These are phyloP conservation scores for Okapia johnstoni DNA, from an alignment of 2,113 vertebrate genomes.

Conservation along the genomic window DNA sequence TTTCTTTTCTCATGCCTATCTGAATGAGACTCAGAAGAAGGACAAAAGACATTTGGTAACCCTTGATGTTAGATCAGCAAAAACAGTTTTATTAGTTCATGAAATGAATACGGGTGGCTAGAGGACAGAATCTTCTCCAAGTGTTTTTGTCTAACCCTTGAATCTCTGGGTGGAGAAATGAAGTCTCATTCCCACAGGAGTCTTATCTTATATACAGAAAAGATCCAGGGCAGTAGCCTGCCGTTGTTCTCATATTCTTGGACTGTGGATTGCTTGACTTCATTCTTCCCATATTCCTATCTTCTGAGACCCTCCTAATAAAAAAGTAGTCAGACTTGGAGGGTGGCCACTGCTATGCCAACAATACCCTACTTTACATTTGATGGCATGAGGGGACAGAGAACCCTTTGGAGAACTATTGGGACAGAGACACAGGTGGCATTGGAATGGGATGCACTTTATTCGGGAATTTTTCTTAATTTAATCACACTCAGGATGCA, in stretches of 20 bases:
- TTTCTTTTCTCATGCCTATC: neutral
- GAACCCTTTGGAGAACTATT: neutral
- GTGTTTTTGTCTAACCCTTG: neutral
- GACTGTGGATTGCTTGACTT: neutral
- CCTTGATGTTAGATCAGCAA: neutral
- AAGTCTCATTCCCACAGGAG: neutral
- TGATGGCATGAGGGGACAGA: neutral
- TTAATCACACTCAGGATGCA: conserved; percentile 25
- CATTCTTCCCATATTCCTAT: neutral
- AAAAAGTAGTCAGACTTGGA: neutral
- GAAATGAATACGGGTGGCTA: neutral
- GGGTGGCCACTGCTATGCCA: neutral
- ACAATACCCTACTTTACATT: neutral
- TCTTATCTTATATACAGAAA: neutral
- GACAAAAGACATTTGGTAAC: neutral
- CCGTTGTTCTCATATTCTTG: neutral
- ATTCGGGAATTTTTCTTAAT: neutral
- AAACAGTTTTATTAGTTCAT: neutral
- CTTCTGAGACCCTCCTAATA: neutral
- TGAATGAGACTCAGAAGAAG: neutral
- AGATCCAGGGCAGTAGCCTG: neutral
- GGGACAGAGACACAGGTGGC: neutral
- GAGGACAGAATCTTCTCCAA: neutral
- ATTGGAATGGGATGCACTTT: neutral
- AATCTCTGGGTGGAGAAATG: neutral